A percentile compares a stretch with the other conserved stretches of the same genome.
phyloP scores from a whole-genome alignment of 2,888 invertebrate species.

The Plusia festucae region DNA sequence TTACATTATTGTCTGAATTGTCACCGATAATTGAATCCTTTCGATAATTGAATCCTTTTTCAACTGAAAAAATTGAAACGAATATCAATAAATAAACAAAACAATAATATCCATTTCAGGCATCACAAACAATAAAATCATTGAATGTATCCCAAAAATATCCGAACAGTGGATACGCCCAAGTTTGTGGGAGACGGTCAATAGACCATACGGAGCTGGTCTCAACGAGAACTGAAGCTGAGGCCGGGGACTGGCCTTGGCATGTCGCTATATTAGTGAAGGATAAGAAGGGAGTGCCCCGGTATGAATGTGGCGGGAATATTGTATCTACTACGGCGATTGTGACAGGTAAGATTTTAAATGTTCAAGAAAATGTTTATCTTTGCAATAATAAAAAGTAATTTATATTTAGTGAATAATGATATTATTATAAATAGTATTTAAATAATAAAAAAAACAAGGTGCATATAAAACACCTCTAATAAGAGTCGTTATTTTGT shows the following conservation, averaged over 20 bases:
- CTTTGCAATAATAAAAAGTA: too few relatives aligned
- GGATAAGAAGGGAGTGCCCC: constrained; percentile 48
- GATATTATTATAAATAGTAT: too few relatives aligned
- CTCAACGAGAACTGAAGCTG: constrained; percentile 74
- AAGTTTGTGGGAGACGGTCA: constrained; percentile 78
- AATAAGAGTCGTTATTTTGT: too few relatives aligned
- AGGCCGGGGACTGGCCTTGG: constrained; percentile 85
- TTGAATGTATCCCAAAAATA: constrained; percentile 64
- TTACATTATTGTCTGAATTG: too few relatives aligned
- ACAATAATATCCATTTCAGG: constrained; percentile 58
- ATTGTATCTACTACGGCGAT: constrained; percentile 82
- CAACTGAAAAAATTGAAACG: too few relatives aligned
- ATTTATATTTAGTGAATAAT: too few relatives aligned
- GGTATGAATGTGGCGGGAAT: constrained; percentile 81
- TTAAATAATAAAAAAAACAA: too few relatives aligned
- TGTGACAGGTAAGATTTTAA: constrained; percentile 75
- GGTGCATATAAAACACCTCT: too few relatives aligned
- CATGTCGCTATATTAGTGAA: constrained; percentile 78
- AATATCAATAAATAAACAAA: background rate
- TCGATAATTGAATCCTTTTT: too few relatives aligned
- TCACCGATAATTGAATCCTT: too few relatives aligned
- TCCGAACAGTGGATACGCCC: constrained; percentile 59
- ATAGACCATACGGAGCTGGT: constrained; percentile 77
- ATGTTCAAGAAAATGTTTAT: too few relatives aligned
- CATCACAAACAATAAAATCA: constrained; percentile 66